These are phyloP conservation scores for Diaprepes abbreviatus DNA, from an alignment of 2,888 invertebrate genomes.

Conservation along the genomic window DNA sequence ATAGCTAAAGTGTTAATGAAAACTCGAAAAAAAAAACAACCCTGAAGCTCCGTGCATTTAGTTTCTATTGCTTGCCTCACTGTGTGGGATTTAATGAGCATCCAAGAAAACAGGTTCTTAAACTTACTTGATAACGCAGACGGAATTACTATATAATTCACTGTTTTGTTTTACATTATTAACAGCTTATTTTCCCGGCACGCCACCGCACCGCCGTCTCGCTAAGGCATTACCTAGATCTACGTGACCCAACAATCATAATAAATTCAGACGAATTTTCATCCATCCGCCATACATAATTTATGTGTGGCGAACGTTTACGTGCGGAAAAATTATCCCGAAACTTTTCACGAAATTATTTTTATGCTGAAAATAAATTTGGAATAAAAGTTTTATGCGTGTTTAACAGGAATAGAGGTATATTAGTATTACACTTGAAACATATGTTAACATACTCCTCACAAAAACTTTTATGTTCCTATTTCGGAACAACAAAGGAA, in stretches of 20 bases:
- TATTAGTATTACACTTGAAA: no score
- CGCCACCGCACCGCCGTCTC: neutral
- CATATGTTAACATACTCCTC: no score
- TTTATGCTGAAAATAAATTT: neutral
- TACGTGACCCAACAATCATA: constrained; percentile 37
- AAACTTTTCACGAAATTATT: constrained; percentile 30
- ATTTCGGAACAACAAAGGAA: no score
- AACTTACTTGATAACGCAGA: constrained; percentile 18
- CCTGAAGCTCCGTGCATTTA: no score
- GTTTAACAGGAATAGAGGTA: no score
- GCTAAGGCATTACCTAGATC: constrained; percentile 21
- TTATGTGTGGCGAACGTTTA: constrained; percentile 30
- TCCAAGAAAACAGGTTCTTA: constrained; percentile 11
- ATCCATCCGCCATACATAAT: constrained; percentile 32
- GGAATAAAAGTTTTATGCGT: neutral
- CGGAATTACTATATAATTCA: constrained; percentile 28
- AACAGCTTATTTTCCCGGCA: constrained; percentile 27
- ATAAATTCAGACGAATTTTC: constrained; percentile 36
- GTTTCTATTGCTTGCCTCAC: no score
- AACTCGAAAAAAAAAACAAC: no score
- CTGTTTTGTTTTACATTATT: constrained; percentile 36
- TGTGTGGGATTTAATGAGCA: no score
- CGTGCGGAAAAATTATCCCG: constrained; percentile 32
- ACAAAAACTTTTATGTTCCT: no score
- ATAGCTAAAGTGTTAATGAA: no score